Conservation (phyloP, 2,113 vertebrate genomes). For the Heterocephalus glaber region DNA sequence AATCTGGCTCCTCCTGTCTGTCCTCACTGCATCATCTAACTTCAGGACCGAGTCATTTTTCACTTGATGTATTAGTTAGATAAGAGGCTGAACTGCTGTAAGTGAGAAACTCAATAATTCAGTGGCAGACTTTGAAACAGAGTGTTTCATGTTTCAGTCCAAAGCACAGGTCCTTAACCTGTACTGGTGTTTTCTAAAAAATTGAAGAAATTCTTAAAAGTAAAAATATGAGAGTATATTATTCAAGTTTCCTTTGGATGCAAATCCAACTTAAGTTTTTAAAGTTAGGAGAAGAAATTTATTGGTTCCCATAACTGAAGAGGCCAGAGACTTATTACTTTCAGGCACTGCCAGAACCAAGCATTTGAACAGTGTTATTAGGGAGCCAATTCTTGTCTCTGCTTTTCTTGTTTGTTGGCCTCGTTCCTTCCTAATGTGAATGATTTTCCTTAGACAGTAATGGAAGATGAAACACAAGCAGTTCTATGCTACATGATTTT, state of each 20-base stretch:
- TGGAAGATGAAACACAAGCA: not conserved
- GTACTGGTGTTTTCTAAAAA: constrained; percentile 16
- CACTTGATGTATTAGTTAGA: not conserved
- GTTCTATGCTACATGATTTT: not conserved
- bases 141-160: constrained; percentile 57
- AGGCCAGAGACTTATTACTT: not conserved
- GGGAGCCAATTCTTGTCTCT: not conserved
- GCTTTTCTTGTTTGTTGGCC: not conserved
- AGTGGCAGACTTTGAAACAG: constrained; percentile 52
- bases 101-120: constrained; percentile 19
- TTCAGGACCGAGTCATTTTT: constrained; percentile 37
- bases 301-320: not conserved
- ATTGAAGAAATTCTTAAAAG: constrained; percentile 14
- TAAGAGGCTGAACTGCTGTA: constrained; percentile 31
- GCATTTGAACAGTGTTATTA: not conserved
- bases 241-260: not conserved
- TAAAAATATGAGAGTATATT: not conserved
- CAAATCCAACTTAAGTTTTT: not conserved
- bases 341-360: not conserved
- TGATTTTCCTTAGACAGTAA: not conserved
- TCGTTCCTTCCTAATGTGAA: not conserved
- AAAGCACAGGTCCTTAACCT: constrained; percentile 24
- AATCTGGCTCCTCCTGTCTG: not conserved
- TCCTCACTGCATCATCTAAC: not conserved
- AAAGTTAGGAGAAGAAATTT: not conserved